A percentile compares a stretch with the other conserved stretches of the same genome.
Evolutionary conservation across 2,113 vertebrate genomes (phyloP).

Genomic region (Petaurus breviceps): DNA sequence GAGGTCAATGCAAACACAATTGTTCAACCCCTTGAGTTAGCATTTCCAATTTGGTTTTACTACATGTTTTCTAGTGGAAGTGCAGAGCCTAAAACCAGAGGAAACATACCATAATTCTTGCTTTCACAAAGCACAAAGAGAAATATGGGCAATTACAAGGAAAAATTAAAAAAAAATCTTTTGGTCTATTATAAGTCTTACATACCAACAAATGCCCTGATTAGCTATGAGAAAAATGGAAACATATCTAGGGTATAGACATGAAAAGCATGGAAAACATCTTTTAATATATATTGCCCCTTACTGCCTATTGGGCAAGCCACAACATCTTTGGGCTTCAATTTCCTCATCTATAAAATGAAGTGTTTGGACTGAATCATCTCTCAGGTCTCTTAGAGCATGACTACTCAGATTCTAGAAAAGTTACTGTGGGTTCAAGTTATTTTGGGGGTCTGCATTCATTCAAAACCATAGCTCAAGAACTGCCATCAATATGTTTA

Average conservation of each 20-base stretch:
- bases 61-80: neutral
- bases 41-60: neutral
- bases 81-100: neutral
- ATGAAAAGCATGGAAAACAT: neutral
- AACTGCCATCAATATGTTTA: neutral
- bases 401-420: neutral
- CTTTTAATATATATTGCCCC: neutral
- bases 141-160: neutral
- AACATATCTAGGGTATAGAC: neutral
- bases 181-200: neutral
- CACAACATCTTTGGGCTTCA: neutral
- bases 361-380: neutral
- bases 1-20: neutral
- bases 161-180: neutral
- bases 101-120: neutral
- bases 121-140: neutral
- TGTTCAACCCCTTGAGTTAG: neutral
- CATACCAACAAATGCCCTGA: neutral
- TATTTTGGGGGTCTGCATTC: neutral
- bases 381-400: neutral
- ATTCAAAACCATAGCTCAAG: neutral
- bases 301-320: neutral
- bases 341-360: neutral
- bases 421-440: neutral
- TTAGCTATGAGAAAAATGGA: neutral